Conservation (phyloP, 2,888 invertebrate genomes). For the Erebia palarica region DNA sequence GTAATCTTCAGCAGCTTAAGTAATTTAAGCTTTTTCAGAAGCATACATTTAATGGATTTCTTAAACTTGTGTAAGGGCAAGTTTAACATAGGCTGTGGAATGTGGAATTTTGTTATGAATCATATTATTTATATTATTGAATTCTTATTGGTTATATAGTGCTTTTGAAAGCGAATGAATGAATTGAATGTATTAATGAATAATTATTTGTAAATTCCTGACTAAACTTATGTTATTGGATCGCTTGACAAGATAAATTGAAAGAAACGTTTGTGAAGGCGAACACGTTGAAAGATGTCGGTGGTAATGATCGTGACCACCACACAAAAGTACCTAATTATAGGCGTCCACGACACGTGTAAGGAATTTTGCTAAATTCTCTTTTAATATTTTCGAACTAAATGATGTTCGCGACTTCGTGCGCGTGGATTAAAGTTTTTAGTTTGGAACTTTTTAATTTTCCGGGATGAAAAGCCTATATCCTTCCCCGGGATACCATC, state of each 20-base stretch:
- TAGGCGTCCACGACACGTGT: neutral
- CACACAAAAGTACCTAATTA: slow-evolving; percentile 2
- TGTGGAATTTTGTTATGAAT: no score
- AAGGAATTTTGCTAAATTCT: neutral
- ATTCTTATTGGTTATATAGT: neutral
- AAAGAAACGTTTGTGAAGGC: neutral
- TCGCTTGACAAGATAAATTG: neutral
- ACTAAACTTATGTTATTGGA: neutral
- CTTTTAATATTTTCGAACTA: neutral
- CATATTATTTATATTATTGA: no score
- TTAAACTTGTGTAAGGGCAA: no score
- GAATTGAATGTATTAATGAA: neutral
- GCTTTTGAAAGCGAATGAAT: neutral
- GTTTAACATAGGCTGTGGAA: no score
- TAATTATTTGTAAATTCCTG: neutral
- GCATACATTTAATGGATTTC: no score
- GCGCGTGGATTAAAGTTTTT: no score
- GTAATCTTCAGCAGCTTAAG: no score
- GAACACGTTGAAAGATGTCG: slow-evolving; percentile 6
- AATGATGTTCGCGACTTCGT: no score
- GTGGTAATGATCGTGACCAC: slow-evolving; percentile 11
- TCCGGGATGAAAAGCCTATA: no score
- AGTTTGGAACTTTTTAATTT: no score
- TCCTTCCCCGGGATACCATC: no score
- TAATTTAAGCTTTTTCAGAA: no score